Conservation (phyloP, 92 coral and sea anemone species). For the Palythoa grandiflora region DNA sequence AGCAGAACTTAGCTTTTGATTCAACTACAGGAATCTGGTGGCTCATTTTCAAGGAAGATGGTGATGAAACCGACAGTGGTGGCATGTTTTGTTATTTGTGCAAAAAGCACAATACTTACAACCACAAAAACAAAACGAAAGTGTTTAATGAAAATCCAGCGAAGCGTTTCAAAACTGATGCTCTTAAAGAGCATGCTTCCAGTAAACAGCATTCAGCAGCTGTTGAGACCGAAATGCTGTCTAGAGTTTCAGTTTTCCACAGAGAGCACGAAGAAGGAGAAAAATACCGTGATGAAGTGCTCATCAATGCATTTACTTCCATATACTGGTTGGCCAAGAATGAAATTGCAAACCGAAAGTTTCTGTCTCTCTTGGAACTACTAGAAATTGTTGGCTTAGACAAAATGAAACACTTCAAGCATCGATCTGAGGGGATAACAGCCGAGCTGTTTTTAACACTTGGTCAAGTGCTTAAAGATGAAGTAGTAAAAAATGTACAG, state of each 20-base stretch:
- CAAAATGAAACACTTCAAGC: constrained; percentile 48
- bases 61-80: constrained; percentile 51
- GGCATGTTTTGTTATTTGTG: constrained; percentile 56
- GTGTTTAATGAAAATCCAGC: constrained; percentile 45
- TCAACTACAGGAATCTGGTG: constrained; percentile 55
- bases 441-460: constrained; percentile 53
- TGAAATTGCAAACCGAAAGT: constrained; percentile 55
- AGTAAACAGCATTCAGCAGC: constrained; percentile 58
- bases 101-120: constrained; percentile 55
- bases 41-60: constrained; percentile 46
- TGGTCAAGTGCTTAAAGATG: constrained; percentile 50
- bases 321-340: constrained; percentile 45
- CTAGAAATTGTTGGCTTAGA: constrained; percentile 49
- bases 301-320: constrained; percentile 46
- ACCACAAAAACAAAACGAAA: constrained; percentile 46
- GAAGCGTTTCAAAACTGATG: constrained; percentile 51
- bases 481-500: constrained; percentile 25
- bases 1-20: constrained; percentile 47
- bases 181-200: constrained; percentile 48
- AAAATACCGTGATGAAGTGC: constrained; percentile 52
- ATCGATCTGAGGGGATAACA: constrained; percentile 34
- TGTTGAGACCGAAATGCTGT: constrained; percentile 45
- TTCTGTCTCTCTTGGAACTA: constrained; percentile 52
- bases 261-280: constrained; percentile 49
- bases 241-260: constrained; percentile 46